Percentiles rank a stretch among this genome's conserved stretches.
phyloP scores from a whole-genome alignment of 2,888 invertebrate genomes.

The Byasa hedistus region DNA sequence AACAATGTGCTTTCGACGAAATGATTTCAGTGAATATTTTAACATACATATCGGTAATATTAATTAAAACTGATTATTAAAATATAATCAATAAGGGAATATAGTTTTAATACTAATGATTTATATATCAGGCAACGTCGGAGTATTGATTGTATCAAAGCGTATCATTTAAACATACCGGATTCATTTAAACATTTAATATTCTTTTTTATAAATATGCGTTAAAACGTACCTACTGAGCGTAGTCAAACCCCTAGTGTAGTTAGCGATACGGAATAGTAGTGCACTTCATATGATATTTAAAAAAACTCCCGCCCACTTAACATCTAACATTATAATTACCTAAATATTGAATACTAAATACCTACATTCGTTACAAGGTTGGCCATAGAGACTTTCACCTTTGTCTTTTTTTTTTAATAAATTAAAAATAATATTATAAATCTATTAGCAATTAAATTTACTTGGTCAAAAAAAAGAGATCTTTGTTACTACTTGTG shows the following conservation, averaged over 20 bases:
- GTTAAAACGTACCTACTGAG: neutral
- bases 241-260: slow-evolving; percentile 35
- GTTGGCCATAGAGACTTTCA: slow-evolving; percentile 29
- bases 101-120: slow-evolving; percentile 2
- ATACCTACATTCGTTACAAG: slow-evolving; percentile 36
- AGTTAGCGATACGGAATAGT: slow-evolving; percentile 45
- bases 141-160: neutral
- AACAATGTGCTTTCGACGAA: neutral
- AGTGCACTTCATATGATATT: slow-evolving; percentile 42
- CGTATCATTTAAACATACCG: neutral
- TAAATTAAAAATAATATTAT: neutral
- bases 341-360: slow-evolving; percentile 53
- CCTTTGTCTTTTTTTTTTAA: neutral
- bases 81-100: neutral
- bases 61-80: neutral
- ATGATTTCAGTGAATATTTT: neutral
- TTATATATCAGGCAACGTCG: neutral
- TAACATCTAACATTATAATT: slow-evolving; percentile 48
- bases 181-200: neutral
- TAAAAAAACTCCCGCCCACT: slow-evolving; percentile 49
- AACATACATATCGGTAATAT: neutral
- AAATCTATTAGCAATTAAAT: no score
- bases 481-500: no score
- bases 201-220: neutral
- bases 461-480: neutral